Evolutionary conservation across 2,888 invertebrate genomes (phyloP).

Genomic region (Drosophila meridiana): DNA sequence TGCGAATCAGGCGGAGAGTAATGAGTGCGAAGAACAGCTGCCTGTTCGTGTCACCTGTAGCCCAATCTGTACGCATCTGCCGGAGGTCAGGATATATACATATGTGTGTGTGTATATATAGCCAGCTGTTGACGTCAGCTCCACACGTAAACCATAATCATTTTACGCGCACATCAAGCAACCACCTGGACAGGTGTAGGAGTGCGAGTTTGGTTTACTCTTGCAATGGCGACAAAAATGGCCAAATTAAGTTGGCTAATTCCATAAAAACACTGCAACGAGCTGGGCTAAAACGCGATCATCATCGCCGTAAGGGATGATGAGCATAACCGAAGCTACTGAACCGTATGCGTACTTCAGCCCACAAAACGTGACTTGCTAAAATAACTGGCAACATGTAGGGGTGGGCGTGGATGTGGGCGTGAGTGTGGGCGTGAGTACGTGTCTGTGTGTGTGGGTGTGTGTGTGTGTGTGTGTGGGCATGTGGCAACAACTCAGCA

Average conservation of each 20-base stretch:
- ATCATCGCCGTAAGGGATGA: constrained; percentile 14
- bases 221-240: constrained; percentile 49
- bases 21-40: constrained; percentile 3
- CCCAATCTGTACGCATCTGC: background rate
- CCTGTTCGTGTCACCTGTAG: constrained; percentile 2
- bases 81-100: background rate
- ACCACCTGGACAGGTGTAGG: background rate
- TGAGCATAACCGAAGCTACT: constrained; percentile 19
- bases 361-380: constrained; percentile 40
- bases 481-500: constrained; percentile 21
- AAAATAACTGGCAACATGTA: constrained; percentile 14
- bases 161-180: constrained; percentile 54
- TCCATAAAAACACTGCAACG: constrained; percentile 44
- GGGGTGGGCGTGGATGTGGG: background rate
- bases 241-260: constrained; percentile 64
- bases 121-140: constrained; percentile 2
- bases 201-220: constrained; percentile 1
- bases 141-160: constrained; percentile 55
- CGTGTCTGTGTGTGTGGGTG: background rate
- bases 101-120: too few relatives aligned
- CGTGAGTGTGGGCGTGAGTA: background rate
- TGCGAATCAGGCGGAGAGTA: constrained; percentile 19
- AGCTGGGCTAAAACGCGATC: constrained; percentile 22
- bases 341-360: constrained; percentile 33
- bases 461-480: background rate